A percentile compares a stretch with the other conserved stretches of the same genome.
Conservation (phyloP, 1,140 invertebrate species). For the Macrotrachela quadricornifera region DNA sequence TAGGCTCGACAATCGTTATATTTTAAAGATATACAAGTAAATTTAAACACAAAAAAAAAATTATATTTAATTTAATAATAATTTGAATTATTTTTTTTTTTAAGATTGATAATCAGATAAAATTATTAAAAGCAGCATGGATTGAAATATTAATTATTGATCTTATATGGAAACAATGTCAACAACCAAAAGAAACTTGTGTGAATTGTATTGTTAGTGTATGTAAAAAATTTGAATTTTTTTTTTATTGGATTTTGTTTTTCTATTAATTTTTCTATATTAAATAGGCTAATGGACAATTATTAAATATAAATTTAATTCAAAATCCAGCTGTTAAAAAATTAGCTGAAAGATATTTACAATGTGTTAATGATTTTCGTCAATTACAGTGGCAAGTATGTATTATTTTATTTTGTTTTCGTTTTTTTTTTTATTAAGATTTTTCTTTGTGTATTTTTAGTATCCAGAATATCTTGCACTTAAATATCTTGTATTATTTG, state of each 20-base stretch:
- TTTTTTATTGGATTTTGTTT: neutral
- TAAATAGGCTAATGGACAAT: neutral
- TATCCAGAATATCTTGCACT: constrained; percentile 7
- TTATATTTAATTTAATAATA: neutral
- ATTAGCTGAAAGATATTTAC: neutral
- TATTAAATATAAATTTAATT: neutral
- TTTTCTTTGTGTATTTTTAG: no score
- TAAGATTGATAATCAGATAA: constrained; percentile 7
- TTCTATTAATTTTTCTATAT: neutral
- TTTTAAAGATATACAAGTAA: constrained; percentile 7
- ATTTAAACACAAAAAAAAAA: no score
- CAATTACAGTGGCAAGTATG: neutral
- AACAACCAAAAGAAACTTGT: neutral
- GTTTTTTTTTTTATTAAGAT: no score
- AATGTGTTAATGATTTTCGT: constrained; percentile 3
- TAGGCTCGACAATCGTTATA: constrained; percentile 3
- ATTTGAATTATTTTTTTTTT: neutral
- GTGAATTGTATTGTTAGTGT: neutral
- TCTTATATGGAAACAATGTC: constrained; percentile 9
- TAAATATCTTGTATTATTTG: constrained; percentile 8
- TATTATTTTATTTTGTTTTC: no score
- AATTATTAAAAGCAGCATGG: constrained; percentile 8
- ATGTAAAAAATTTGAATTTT: no score
- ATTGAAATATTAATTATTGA: constrained; percentile 7
- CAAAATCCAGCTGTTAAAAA: constrained; percentile 1